Evolutionary conservation across 2,797 vertebrate genomes (phyloP), one percentile per base, ranked within the genome.

Genomic region (Sparidentex hasta): DNA sequence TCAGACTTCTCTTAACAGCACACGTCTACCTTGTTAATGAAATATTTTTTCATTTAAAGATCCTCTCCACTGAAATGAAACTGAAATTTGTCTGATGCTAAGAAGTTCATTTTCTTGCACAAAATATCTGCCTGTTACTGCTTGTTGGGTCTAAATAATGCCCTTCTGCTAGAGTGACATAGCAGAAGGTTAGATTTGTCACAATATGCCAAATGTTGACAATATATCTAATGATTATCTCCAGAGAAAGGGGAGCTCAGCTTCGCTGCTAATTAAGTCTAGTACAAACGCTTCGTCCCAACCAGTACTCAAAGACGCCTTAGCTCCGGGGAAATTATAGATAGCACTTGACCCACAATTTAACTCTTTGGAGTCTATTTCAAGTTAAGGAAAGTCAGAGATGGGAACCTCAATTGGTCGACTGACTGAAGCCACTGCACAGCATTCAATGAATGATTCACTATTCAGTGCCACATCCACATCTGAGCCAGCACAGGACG

Each of bases 281-380:
- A 75, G 25, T 69, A 65, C 72, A 76, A 72, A 73, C 8, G 1
- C 63, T 72, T 71, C 71, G 41, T n/a, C 61, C 47, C 12, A 33
- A 47, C 52, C 29, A 43, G 9, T 64, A 56, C 64, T 76, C 44
- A 80, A 78, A 78, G 65, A 57, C 58, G 55, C 33, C n/a, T 25
- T 20, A 41, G 21, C 78, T 62, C 48, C 3, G 1, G 74, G 65
- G 69, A 83, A 82, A 80, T 81, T 55, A 78, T 33, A 80, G 25
- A 82, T 78, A 82, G 76, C 44, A 82, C 66, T 88, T 78, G 81
- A 84, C 67, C 72, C 57, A 79, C 65, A 78, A 86, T 75, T 82
- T 38, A 29, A 57, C 54, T 51, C 50, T 84, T 74, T 69, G 27
- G 21, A 52, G 68, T 81, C 11, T 27, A 47, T 65, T 66, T 62